Evolutionary conservation across 2,113 vertebrate genomes (phyloP), one percentile per base, ranked within the genome.

Genomic region (Neodontobutis hainanensis): DNA sequence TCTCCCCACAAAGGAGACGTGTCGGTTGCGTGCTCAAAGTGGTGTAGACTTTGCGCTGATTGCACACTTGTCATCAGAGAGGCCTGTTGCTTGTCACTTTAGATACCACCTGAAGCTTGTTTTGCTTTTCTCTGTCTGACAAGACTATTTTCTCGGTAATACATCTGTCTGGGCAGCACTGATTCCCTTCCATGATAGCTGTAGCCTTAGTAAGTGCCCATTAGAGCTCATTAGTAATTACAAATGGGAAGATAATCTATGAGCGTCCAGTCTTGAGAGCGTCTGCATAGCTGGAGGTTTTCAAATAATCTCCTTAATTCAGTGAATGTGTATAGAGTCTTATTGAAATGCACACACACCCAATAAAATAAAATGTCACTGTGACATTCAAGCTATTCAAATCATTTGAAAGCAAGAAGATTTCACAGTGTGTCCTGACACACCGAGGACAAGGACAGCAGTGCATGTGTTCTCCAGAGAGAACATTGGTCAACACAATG

Each of bases 31-130:
- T 47, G 64, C 55, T 80, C 75, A 82, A 72, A 76, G 84, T 78
- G 61, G 48, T 36, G 11, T 10, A 35, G 75, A 75, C 58, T 46
- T 71, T 74, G 67, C n/a, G 19, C 49, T 81, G 75, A 85, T 85
- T 85, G 82, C 72, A 82, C 63, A 80, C 66, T 77, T 85, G 76
- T 80, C 78, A 67, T 61, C 34, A 50, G 51, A 46, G 48, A 40
- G 19, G 15, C 34, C 64, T 53, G 65, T 43, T 59, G 65, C 48
- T 60, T 77, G 77, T 85, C 85, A 82, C 76, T 51, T 75, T 65
- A 45, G 57, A 56, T 65, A 77, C 42, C 68, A 77, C 45, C 64
- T 81, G 65, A 75, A 81, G 70, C 46, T 70, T 50, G 69, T 70
- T 73, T 73, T 73, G 61, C 48, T 58, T n/a, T 61, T 57, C 12